A percentile compares a stretch with the other conserved stretches of the same genome.
Conservation (phyloP, 2,113 vertebrate species). For the Cheirogaleus medius region DNA sequence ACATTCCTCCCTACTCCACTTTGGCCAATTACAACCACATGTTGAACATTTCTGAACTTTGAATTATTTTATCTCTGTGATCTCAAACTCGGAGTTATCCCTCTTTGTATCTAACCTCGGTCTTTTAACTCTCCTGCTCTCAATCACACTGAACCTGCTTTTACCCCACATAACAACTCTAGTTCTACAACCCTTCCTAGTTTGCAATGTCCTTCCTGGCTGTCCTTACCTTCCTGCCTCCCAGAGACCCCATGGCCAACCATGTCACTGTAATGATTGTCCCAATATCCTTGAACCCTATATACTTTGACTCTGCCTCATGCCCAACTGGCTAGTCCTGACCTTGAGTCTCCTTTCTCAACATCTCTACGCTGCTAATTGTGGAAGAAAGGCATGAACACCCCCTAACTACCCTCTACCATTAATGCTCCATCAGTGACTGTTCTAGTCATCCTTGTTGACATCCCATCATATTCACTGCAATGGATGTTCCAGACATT, state of each 20-base stretch:
- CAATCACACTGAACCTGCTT: background rate
- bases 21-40: background rate
- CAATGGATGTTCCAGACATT: background rate
- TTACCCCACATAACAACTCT: background rate
- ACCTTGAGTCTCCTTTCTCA: background rate
- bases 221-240: background rate
- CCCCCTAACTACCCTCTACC: background rate
- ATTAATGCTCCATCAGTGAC: background rate
- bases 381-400: background rate
- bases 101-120: background rate
- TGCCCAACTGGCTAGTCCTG: background rate
- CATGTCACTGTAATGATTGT: background rate
- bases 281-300: background rate
- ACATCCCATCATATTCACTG: background rate
- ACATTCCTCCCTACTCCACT: background rate
- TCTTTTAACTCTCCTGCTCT: background rate
- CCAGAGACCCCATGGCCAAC: background rate
- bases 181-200: background rate
- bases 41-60: background rate
- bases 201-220: background rate
- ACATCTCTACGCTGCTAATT: background rate
- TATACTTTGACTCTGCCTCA: background rate
- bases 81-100: background rate
- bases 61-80: background rate
- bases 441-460: background rate